Percentiles rank a stretch among this genome's conserved stretches.
phyloP scores from a whole-genome alignment of 2,797 vertebrate species.

The Manis javanica region DNA sequence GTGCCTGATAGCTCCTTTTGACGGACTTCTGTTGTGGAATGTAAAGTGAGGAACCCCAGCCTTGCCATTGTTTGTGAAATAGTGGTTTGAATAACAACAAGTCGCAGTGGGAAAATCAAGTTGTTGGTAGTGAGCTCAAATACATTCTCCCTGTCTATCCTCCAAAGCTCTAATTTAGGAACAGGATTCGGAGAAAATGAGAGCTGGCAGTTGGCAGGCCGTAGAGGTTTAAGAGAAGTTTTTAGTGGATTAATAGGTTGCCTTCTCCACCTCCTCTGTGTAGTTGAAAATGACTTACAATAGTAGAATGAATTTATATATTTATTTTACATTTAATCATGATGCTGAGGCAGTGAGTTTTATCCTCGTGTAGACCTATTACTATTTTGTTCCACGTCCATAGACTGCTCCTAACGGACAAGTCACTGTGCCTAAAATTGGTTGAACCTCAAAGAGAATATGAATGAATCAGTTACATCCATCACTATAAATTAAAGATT shows the following conservation, averaged over 20 bases:
- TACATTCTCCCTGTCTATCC: neutral
- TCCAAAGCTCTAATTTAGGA: neutral
- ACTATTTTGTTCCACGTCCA: neutral
- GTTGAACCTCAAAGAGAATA: neutral
- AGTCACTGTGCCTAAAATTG: conserved; percentile 22
- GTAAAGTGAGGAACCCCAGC: neutral
- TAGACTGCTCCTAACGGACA: neutral
- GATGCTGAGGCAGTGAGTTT: neutral
- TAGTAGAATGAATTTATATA: neutral
- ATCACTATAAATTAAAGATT: neutral
- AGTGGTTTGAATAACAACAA: neutral
- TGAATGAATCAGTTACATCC: conserved; percentile 4
- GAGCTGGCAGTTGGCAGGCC: neutral
- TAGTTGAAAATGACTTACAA: neutral
- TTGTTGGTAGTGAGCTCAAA: neutral
- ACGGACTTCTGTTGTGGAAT: neutral
- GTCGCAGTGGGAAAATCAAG: neutral
- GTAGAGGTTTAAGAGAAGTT: neutral
- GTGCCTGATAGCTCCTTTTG: neutral
- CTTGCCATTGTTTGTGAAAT: neutral
- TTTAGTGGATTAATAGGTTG: neutral
- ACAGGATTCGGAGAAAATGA: neutral
- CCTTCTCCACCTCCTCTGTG: neutral
- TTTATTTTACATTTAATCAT: neutral
- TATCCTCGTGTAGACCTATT: neutral